Percentiles rank a stretch among this genome's conserved stretches.
These are phyloP conservation scores for Cyrtodaria siliqua DNA, from an alignment of 2,888 invertebrate species.

Conservation along the genomic window DNA sequence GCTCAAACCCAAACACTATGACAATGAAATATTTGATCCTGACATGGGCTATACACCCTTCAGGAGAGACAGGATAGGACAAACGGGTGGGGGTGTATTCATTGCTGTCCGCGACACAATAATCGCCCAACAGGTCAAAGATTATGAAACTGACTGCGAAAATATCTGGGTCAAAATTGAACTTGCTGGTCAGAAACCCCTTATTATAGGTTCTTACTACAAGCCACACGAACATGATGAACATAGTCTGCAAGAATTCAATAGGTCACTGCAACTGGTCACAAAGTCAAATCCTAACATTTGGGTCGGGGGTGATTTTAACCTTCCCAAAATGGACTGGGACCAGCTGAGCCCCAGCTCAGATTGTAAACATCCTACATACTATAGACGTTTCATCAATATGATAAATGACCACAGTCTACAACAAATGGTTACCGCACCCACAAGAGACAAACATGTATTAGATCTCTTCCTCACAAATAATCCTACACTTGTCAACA, in stretches of 20 bases:
- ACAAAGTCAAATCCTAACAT: slow-evolving; percentile 7
- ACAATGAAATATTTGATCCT: slow-evolving; percentile 32
- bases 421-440: slow-evolving; percentile 17
- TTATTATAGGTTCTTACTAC: slow-evolving; percentile 4
- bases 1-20: slow-evolving; percentile 34
- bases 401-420: slow-evolving; percentile 22
- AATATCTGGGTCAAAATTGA: slow-evolving; percentile 14
- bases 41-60: slow-evolving; percentile 28
- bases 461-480: slow-evolving; percentile 37
- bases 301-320: slow-evolving; percentile 27
- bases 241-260: slow-evolving; percentile 10
- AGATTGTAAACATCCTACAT: slow-evolving; percentile 20
- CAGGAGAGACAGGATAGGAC: slow-evolving; percentile 17
- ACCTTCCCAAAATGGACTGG: slow-evolving; percentile 31
- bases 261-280: slow-evolving; percentile 10
- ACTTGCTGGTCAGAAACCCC: slow-evolving; percentile 5
- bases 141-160: slow-evolving; percentile 15
- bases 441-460: slow-evolving; percentile 30
- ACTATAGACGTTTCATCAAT: slow-evolving; percentile 8
- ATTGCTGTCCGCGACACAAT: slow-evolving; percentile 11
- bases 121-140: slow-evolving; percentile 10
- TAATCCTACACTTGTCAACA: slow-evolving; percentile 27
- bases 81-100: slow-evolving; percentile 17
- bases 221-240: slow-evolving; percentile 22
- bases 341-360: neutral